A percentile compares a stretch with the other conserved stretches of the same genome.
These are phyloP conservation scores for Gopherus evgoodei DNA, from an alignment of 2,113 vertebrate genomes.

Conservation along the genomic window DNA sequence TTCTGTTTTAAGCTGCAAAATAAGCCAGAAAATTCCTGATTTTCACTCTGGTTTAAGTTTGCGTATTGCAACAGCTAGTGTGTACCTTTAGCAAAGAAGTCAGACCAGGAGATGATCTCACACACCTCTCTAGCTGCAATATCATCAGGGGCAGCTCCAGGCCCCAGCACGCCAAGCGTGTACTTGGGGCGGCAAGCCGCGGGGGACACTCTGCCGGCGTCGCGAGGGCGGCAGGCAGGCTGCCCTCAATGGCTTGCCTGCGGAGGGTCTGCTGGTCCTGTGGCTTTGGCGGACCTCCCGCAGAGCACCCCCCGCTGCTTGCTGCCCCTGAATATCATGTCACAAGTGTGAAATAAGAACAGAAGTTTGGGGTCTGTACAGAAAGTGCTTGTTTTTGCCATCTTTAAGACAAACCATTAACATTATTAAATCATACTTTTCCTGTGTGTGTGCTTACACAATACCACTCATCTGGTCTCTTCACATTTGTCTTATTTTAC, in stretches of 20 bases:
- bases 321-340: neutral
- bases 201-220: too few relatives aligned
- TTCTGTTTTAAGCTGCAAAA: neutral
- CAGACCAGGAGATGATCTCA: neutral
- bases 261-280: too few relatives aligned
- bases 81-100: neutral
- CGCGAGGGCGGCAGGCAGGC: too few relatives aligned
- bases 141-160: neutral
- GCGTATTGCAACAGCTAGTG: neutral
- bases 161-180: too few relatives aligned
- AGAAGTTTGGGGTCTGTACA: neutral
- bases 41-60: neutral
- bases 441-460: neutral
- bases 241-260: too few relatives aligned
- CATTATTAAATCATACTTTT: accelerated
- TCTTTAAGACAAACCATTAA: neutral
- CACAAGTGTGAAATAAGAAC: neutral
- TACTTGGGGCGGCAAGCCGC: too few relatives aligned
- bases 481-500: neutral
- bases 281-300: too few relatives aligned
- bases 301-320: too few relatives aligned
- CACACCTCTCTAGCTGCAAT: neutral
- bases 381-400: neutral
- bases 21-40: neutral
- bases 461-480: neutral